These are phyloP conservation scores for Eudasyphora cyanicolor DNA, from an alignment of 2,888 invertebrate species.

Conservation along the genomic window DNA sequence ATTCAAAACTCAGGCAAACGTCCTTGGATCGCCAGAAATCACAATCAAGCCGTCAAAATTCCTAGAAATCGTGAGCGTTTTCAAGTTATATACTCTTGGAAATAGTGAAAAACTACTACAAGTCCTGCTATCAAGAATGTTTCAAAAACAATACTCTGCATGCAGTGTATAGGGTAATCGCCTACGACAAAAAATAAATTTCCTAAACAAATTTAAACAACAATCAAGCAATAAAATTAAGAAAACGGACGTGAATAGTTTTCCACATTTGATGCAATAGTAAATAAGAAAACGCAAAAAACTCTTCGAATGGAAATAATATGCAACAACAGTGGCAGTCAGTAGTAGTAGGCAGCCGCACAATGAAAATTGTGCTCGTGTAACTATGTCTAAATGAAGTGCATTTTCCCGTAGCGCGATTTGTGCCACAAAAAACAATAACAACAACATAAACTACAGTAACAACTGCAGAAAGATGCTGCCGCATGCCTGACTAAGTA, in stretches of 20 bases:
- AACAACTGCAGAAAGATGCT: constrained; percentile 27
- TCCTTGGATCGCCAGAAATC: too few species aligned
- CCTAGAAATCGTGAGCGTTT: too few species aligned
- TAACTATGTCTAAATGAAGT: neutral
- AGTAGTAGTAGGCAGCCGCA: neutral
- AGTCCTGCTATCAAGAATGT: too few species aligned
- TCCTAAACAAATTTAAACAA: constrained; percentile 55
- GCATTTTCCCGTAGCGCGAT: constrained; percentile 10
- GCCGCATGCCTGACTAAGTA: constrained; percentile 56
- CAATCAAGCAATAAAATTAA: constrained; percentile 59
- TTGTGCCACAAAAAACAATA: neutral
- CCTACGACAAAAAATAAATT: neutral
- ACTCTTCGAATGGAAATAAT: neutral
- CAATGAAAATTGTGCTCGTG: neutral
- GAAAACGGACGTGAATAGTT: constrained; percentile 47
- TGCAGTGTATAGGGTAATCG: neutral
- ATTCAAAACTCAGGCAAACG: too few species aligned
- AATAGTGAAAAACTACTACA: too few species aligned
- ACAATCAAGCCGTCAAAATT: too few species aligned
- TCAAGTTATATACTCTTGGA: too few species aligned
- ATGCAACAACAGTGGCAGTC: neutral
- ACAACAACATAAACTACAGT: neutral
- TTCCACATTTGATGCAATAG: constrained; percentile 28
- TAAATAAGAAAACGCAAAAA: neutral
- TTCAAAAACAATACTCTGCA: too few species aligned